Evolutionary conservation across 2,797 vertebrate genomes (phyloP).

Genomic region (Enteromius argenteus): DNA sequence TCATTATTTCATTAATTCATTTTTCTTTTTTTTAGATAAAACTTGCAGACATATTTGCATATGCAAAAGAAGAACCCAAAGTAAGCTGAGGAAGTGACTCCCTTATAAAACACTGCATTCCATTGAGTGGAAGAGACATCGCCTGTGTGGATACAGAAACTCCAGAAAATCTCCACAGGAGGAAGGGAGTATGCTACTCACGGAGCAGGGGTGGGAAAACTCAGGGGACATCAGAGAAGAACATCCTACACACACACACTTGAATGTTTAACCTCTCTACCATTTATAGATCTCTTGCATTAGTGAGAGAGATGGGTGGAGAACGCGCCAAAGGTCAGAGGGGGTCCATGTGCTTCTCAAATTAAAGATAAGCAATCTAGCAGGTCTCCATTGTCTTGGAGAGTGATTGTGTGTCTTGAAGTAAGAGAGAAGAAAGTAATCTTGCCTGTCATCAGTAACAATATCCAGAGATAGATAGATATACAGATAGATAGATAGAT

Average conservation of each 20-base stretch:
- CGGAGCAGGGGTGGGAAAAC: slow-evolving; percentile 38
- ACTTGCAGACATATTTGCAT: not conserved
- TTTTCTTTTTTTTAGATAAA: not conserved
- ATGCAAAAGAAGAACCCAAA: slow-evolving; percentile 8
- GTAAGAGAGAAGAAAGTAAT: slow-evolving; percentile 9
- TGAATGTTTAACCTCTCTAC: slow-evolving; percentile 4
- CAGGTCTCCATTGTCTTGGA: slow-evolving; percentile 21
- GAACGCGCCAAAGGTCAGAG: slow-evolving; percentile 9
- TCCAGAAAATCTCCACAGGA: slow-evolving; percentile 41
- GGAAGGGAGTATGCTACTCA: slow-evolving; percentile 64
- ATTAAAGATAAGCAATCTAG: slow-evolving; percentile 15
- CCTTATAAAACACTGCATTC: slow-evolving; percentile 47
- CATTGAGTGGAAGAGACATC: slow-evolving; percentile 27
- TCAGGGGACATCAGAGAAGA: slow-evolving; percentile 20
- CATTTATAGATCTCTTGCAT: not conserved
- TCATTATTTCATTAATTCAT: not conserved
- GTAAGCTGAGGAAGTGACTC: slow-evolving; percentile 32
- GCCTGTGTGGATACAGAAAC: slow-evolving; percentile 29
- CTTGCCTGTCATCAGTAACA: not conserved
- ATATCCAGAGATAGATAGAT: not conserved
- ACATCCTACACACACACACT: slow-evolving; percentile 4
- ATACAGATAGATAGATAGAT: not conserved
- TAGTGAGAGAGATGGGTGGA: not conserved
- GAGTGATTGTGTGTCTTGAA: not conserved
- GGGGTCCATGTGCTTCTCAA: slow-evolving; percentile 6